Percentiles rank a stretch among this genome's conserved stretches.
These are phyloP conservation scores for Scopus umbretta DNA, from an alignment of 2,113 vertebrate genomes.

Conservation along the genomic window DNA sequence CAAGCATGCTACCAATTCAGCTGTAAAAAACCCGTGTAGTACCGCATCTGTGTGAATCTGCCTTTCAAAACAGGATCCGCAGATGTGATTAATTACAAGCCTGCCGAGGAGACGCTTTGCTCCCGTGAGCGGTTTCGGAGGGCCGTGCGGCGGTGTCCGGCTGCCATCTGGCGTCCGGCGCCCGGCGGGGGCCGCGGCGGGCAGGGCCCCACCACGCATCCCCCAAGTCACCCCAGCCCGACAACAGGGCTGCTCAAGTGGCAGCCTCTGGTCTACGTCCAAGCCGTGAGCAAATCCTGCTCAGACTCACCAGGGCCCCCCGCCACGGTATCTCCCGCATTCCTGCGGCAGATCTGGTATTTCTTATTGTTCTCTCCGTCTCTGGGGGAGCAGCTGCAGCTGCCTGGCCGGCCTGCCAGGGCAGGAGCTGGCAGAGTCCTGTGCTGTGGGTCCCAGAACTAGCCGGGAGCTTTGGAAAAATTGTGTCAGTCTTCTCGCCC, in stretches of 20 bases:
- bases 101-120: not conserved
- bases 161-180: conserved; percentile 36
- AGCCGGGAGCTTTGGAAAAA: conserved; percentile 51
- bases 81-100: not conserved
- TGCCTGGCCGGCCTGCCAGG: not conserved
- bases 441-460: not conserved
- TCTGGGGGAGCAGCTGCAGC: conserved; percentile 29
- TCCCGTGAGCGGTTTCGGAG: not conserved
- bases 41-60: not conserved
- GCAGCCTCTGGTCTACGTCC: not conserved
- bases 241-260: not conserved
- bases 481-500: not conserved
- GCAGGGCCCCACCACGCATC: not conserved
- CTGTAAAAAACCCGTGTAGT: not conserved
- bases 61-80: not conserved
- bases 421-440: not conserved
- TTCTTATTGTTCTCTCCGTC: conserved; percentile 43
- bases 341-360: conserved; percentile 52
- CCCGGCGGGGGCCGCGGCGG: not conserved
- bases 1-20: not conserved
- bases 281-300: not conserved
- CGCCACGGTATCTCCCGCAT: conserved; percentile 35
- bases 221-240: not conserved
- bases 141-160: not conserved
- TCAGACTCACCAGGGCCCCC: not conserved